Conservation (phyloP, 2,888 invertebrate species). For the Clanis bilineata region DNA sequence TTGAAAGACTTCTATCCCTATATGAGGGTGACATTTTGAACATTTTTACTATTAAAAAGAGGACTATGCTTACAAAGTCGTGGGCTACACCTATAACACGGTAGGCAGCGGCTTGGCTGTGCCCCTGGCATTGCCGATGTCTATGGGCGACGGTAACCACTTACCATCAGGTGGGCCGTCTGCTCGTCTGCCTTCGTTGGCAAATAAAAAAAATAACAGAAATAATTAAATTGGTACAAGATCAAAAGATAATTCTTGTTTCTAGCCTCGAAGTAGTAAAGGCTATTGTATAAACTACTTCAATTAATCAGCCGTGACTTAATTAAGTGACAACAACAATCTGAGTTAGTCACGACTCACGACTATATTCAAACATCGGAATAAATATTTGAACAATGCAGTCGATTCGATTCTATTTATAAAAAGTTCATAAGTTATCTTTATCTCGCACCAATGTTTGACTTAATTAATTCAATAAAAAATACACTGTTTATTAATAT, state of each 20-base stretch:
- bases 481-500: neutral
- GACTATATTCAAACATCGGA: neutral
- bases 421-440: neutral
- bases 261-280: neutral
- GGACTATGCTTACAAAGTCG: too few species aligned
- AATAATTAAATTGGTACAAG: neutral
- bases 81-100: too few species aligned
- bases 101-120: too few species aligned
- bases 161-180: too few species aligned
- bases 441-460: neutral
- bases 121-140: too few species aligned
- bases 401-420: neutral
- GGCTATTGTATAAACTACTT: neutral
- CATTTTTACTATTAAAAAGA: too few species aligned
- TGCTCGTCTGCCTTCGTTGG: too few species aligned
- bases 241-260: neutral
- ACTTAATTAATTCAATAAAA: too few species aligned
- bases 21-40: too few species aligned
- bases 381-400: slow-evolving; percentile 4
- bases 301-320: slow-evolving; percentile 6
- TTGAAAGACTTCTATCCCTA: too few species aligned
- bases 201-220: neutral
- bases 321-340: slow-evolving; percentile 7
- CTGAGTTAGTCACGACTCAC: slow-evolving; percentile 5
- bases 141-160: too few species aligned